These are phyloP conservation scores for Kuschelorhynchus macadamiae DNA, from an alignment of 2,888 invertebrate species.

Conservation along the genomic window DNA sequence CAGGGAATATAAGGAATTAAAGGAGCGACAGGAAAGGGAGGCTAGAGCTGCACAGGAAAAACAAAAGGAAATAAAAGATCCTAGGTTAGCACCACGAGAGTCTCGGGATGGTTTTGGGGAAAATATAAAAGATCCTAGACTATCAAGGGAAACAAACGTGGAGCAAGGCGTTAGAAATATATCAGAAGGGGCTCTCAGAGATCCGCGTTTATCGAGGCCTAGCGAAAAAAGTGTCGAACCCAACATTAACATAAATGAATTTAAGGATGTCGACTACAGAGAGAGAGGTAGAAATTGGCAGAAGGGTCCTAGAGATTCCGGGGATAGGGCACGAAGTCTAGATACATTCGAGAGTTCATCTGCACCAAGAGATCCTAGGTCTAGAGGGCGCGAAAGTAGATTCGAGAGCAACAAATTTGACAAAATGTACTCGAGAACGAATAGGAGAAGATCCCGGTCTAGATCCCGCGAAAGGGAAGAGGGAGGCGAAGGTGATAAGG, in stretches of 20 bases:
- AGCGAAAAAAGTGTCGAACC: slow-evolving; percentile 18
- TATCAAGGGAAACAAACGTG: slow-evolving; percentile 6
- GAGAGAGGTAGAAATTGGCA: slow-evolving; percentile 15
- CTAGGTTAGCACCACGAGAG: slow-evolving; percentile 35
- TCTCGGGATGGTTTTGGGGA: slow-evolving; percentile 10
- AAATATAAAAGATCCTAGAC: slow-evolving; percentile 29
- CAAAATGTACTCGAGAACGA: slow-evolving; percentile 52
- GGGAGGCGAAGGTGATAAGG: slow-evolving; percentile 58
- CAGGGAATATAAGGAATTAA: slow-evolving; percentile 55
- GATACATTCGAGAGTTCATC: slow-evolving; percentile 11
- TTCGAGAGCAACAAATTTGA: slow-evolving; percentile 48
- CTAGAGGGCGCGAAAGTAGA: slow-evolving; percentile 16
- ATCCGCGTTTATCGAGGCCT: slow-evolving; percentile 27
- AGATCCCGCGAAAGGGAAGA: slow-evolving; percentile 22
- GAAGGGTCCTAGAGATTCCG: slow-evolving; percentile 13
- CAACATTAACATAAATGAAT: not conserved
- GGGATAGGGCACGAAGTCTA: slow-evolving; percentile 1
- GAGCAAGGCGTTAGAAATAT: slow-evolving; percentile 6
- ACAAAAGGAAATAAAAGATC: slow-evolving; percentile 39
- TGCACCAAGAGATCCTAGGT: slow-evolving; percentile 7
- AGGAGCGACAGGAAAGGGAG: slow-evolving; percentile 49
- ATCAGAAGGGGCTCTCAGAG: slow-evolving; percentile 18
- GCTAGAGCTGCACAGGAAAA: slow-evolving; percentile 38
- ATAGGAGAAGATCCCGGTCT: slow-evolving; percentile 44
- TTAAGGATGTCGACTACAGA: slow-evolving; percentile 6